A percentile compares a stretch with the other conserved stretches of the same genome.
Conservation (phyloP, 2,113 vertebrate genomes). For the Ceyx melanurus region DNA sequence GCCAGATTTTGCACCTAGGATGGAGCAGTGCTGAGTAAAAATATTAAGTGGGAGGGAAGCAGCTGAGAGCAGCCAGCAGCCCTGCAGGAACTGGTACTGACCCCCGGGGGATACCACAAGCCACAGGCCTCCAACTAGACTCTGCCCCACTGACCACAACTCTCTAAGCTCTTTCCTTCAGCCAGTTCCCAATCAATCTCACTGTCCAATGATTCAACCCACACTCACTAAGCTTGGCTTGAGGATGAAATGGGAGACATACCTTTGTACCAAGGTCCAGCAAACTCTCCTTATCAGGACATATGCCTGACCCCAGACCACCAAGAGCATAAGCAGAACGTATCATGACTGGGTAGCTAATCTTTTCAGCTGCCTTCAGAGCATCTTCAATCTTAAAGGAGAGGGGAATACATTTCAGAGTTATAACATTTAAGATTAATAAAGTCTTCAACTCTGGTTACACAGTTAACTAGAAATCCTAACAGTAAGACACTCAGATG, state of each 20-base stretch:
- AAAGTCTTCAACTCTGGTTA: background rate
- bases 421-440: background rate
- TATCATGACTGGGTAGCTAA: slow-evolving; percentile 93
- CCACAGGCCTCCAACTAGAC: too few species aligned
- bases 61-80: too few species aligned
- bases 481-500: background rate
- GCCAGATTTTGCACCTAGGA: background rate
- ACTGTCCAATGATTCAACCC: too few species aligned
- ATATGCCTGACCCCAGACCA: slow-evolving; percentile 92
- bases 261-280: slow-evolving; percentile 88
- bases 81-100: too few species aligned
- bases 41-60: too few species aligned
- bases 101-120: too few species aligned
- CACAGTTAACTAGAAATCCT: background rate
- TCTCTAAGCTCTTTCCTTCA: too few species aligned
- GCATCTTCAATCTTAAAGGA: slow-evolving; percentile 85
- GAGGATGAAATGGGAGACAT: background rate
- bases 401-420: background rate
- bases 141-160: too few species aligned
- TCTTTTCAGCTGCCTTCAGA: slow-evolving; percentile 86
- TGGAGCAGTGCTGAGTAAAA: background rate
- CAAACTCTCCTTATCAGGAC: slow-evolving; percentile 82
- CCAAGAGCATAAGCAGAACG: slow-evolving; percentile 93
- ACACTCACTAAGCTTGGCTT: too few species aligned
- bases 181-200: too few species aligned